These are phyloP conservation scores for Lucifuga dentata DNA, from an alignment of 2,113 vertebrate species.

Conservation along the genomic window DNA sequence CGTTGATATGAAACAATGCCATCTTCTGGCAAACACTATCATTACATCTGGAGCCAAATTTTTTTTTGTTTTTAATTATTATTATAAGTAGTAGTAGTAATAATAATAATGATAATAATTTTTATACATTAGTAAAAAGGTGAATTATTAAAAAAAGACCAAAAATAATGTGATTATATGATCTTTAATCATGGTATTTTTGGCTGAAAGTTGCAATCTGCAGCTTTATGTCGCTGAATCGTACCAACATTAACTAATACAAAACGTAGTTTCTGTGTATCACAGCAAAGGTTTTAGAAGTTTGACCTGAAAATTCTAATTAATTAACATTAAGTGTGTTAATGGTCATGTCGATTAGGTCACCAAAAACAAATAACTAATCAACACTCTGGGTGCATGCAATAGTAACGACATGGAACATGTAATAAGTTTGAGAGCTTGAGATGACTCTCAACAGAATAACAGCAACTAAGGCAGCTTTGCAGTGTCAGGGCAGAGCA, in stretches of 20 bases:
- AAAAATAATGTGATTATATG: constrained; percentile 30
- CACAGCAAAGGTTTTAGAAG: constrained; percentile 47
- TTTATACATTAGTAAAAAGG: too few relatives aligned
- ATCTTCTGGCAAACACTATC: too few relatives aligned
- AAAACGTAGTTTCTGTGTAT: constrained; percentile 41
- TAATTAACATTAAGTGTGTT: constrained; percentile 35
- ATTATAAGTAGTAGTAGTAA: too few relatives aligned
- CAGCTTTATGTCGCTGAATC: constrained; percentile 9
- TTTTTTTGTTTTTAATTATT: too few relatives aligned
- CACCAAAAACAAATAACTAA: constrained; percentile 28
- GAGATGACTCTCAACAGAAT: constrained; percentile 53
- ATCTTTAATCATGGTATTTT: constrained; percentile 59
- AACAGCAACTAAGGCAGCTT: constrained; percentile 65
- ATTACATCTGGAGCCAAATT: too few relatives aligned
- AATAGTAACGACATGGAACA: constrained; percentile 50
- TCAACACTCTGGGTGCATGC: constrained; percentile 69
- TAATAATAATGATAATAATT: too few relatives aligned
- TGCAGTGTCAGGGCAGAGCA: constrained; percentile 49
- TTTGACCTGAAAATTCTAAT: constrained; percentile 51
- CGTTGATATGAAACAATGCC: too few relatives aligned
- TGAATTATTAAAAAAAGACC: neutral
- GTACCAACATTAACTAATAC: constrained; percentile 33
- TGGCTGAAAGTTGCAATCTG: constrained; percentile 52
- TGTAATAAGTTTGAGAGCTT: constrained; percentile 55
- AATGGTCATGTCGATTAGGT: constrained; percentile 24